Conservation (phyloP, 2,113 vertebrate genomes). For the Turnix velox region DNA sequence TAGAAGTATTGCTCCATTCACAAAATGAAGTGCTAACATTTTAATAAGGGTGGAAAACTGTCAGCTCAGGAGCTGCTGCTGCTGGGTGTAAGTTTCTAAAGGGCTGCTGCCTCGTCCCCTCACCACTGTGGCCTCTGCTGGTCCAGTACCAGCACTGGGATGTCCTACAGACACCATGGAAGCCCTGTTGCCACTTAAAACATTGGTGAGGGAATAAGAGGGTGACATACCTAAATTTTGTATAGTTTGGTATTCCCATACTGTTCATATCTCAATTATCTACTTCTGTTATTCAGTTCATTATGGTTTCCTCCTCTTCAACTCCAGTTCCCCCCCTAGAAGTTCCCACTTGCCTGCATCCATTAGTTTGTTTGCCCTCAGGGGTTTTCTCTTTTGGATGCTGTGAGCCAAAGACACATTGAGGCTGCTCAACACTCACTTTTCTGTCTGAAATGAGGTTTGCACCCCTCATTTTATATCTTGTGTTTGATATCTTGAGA, state of each 20-base stretch:
- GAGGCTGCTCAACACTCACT: not conserved
- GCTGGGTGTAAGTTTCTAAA: fast-evolving
- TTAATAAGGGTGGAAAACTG: not conserved
- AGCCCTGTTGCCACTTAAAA: not conserved
- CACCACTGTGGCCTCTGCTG: fast-evolving
- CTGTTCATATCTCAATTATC: not conserved
- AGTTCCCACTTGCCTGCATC: not conserved
- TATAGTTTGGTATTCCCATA: not conserved
- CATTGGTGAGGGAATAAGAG: not conserved
- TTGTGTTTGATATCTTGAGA: not conserved
- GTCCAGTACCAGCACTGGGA: not conserved
- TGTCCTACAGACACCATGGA: not conserved
- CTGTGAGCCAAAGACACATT: fast-evolving
- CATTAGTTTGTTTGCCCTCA: not conserved
- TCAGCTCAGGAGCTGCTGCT: not conserved
- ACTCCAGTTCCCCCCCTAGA: not conserved
- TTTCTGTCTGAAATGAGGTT: not conserved
- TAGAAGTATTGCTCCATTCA: slow-evolving; percentile 53
- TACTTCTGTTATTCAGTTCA: not conserved
- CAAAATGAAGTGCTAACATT: slow-evolving; percentile 37
- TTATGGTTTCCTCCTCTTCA: not conserved
- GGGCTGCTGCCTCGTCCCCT: not conserved
- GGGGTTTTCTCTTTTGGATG: not conserved
- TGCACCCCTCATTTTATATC: not conserved
- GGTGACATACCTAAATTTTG: not conserved